A percentile compares a stretch with the other conserved stretches of the same genome.
These are phyloP conservation scores for Trichonephila inaurata DNA, from an alignment of 1,140 invertebrate genomes.

Conservation along the genomic window DNA sequence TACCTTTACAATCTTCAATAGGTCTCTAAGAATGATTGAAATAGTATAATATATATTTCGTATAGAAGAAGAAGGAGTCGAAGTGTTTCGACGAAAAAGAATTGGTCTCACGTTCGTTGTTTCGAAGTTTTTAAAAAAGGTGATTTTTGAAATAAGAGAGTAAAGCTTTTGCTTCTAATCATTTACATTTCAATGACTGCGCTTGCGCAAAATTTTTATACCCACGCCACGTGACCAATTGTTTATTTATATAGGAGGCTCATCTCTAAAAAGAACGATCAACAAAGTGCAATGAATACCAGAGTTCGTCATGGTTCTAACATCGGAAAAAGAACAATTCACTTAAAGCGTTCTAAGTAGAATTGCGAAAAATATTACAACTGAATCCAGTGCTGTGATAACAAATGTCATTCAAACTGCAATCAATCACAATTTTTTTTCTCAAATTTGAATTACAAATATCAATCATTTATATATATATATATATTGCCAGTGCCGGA, in stretches of 20 bases:
- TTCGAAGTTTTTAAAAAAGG: conserved; percentile 45
- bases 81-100: conserved; percentile 34
- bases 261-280: conserved; percentile 26
- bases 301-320: background rate
- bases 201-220: conserved; percentile 35
- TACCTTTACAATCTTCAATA: conserved; percentile 21
- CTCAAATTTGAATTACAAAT: background rate
- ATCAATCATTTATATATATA: background rate
- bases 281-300: background rate
- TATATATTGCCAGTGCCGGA: conserved; percentile 21
- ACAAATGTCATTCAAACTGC: conserved; percentile 53
- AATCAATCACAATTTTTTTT: background rate
- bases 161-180: conserved; percentile 63
- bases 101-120: conserved; percentile 75
- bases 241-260: conserved; percentile 13
- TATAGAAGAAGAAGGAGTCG: conserved; percentile 37
- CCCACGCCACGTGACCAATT: conserved; percentile 73
- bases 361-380: background rate
- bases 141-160: conserved; percentile 70
- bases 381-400: conserved; percentile 54
- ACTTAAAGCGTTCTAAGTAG: background rate
- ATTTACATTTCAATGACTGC: background rate
- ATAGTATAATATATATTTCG: conserved; percentile 52
- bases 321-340: background rate
- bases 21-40: conserved; percentile 37